Evolutionary conservation across 2,113 vertebrate species (phyloP), one percentile per base, ranked within the genome.

Genomic region (Okapia johnstoni): DNA sequence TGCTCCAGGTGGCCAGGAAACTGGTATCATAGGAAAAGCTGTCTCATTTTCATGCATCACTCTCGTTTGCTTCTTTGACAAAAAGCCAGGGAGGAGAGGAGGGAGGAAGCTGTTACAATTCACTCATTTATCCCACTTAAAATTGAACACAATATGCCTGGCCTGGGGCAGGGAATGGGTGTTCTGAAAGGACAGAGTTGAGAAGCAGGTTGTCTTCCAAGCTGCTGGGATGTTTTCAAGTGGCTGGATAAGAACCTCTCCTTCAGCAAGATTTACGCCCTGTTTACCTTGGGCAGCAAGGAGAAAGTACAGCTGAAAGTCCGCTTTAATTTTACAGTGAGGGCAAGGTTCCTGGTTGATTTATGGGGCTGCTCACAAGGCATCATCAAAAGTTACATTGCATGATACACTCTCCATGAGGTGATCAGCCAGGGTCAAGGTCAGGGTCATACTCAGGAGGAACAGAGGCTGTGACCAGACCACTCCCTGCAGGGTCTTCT

Each of bases 221-320:
- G 95, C 28, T 61, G 66, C 60, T 26, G n/a, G 58, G 58, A 66
- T 92, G 40, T 70, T 95, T 88, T 90, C 77, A 60, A n/a, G 58
- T 58, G 54, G 76, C 60, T 63, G 63, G 57, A 40, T 33, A 86
- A 55, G 86, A 95, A 70, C n/a, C 95, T 86, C 86, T 76, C 66
- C 43, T 96, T 96, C 80, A 97, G 87, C 33, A 81, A 97, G 97
- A 97, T 96, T 96, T 94, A 96, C 0, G 0, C 80, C 89, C 88
- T 96, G 83, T 85, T 91, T 98, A 94, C 79, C 36, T 91, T 86
- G 19, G 1, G 80, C 84, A 79, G 66, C 57, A 93, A 96, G 87
- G 61, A 96, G 28, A 97, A 90, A 57, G 46, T 2, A 30, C 0
- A 0, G 33, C 79, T 85, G 13, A 88, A 86, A 90, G 63, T 94